Percentiles rank a stretch among this genome's conserved stretches.
Conservation (phyloP, 2,113 vertebrate species). For the Pipra filicauda region DNA sequence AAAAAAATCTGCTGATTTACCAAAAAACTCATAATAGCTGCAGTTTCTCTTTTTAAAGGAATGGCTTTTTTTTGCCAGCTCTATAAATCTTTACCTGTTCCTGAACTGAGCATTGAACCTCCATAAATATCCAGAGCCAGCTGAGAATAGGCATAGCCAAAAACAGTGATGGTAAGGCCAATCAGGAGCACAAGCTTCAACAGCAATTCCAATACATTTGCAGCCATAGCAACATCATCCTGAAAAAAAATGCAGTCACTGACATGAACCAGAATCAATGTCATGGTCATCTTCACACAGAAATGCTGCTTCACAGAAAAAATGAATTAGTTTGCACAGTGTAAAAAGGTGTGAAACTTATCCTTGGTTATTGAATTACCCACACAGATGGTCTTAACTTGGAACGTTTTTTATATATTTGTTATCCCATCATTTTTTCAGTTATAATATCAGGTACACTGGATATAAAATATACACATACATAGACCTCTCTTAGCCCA, state of each 20-base stretch:
- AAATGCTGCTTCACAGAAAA: neutral
- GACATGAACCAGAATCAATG: neutral
- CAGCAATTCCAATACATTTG: constrained; percentile 86
- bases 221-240: constrained; percentile 88
- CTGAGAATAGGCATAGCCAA: constrained; percentile 92
- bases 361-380: neutral
- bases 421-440: neutral
- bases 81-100: constrained; percentile 70
- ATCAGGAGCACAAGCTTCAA: constrained; percentile 91
- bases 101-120: constrained; percentile 88
- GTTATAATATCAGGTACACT: neutral
- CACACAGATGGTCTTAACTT: neutral
- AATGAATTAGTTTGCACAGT: neutral
- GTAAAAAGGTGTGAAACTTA: neutral
- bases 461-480: accelerated
- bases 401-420: neutral
- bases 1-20: neutral
- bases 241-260: constrained; percentile 43
- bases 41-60: neutral
- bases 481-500: neutral
- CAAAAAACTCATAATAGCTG: neutral
- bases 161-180: constrained; percentile 88
- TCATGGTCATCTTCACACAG: neutral
- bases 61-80: neutral
- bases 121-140: constrained; percentile 95